Evolutionary conservation across 2,888 invertebrate species (phyloP).

Genomic region (Rambutsinella grinnellia): DNA sequence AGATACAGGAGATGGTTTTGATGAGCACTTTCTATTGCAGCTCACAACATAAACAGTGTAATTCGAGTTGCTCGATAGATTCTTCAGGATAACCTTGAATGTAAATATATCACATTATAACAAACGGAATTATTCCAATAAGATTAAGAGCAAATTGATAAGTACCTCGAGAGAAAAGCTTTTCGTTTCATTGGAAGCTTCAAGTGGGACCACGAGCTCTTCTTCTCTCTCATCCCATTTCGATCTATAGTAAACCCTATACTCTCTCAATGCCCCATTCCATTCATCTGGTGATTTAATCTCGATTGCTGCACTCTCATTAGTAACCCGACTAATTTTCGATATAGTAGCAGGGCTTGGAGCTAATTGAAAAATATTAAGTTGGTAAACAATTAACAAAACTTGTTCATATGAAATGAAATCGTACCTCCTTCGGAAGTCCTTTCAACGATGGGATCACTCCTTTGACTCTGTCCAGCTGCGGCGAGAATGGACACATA

Average conservation of each 20-base stretch:
- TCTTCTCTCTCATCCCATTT: background rate
- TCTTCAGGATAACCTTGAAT: constrained; percentile 67
- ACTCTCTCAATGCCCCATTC: constrained; percentile 82
- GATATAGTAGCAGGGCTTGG: constrained; percentile 74
- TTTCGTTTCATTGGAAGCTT: constrained; percentile 2
- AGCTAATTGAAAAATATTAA: constrained; percentile 69
- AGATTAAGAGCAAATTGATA: background rate
- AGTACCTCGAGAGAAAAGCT: constrained; percentile 15
- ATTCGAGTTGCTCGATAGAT: constrained; percentile 75
- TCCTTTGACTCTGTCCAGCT: constrained; percentile 71
- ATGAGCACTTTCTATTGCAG: constrained; percentile 79
- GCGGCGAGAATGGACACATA: constrained; percentile 77
- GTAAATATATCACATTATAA: constrained; percentile 67
- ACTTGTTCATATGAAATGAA: constrained; percentile 6
- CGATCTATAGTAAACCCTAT: constrained; percentile 73
- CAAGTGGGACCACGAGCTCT: background rate
- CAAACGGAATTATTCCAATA: background rate
- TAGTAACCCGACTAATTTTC: constrained; percentile 74
- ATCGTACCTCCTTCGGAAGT: constrained; percentile 70
- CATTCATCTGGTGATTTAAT: constrained; percentile 80
- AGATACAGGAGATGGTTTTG: constrained; percentile 72
- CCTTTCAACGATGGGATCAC: constrained; percentile 76
- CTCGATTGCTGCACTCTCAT: constrained; percentile 75
- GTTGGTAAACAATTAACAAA: constrained; percentile 1
- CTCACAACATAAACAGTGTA: constrained; percentile 81